Evolutionary conservation across 92 coral and sea anemone genomes (phyloP).

Genomic region (Zoanthus sociatus): DNA sequence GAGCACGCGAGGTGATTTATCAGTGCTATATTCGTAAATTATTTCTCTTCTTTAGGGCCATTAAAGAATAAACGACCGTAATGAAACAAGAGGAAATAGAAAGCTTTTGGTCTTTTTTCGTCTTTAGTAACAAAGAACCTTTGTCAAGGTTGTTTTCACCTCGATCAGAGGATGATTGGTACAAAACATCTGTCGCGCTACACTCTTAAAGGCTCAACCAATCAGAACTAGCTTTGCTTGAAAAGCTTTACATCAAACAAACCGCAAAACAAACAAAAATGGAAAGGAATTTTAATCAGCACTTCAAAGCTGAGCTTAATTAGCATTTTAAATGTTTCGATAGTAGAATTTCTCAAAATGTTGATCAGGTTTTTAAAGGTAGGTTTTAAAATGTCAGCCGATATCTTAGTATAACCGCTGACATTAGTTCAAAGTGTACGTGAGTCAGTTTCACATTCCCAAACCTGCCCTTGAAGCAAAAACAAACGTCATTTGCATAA

Average conservation of each 20-base stretch:
- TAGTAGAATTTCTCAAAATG: not conserved
- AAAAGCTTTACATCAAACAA: slow-evolving; percentile 52
- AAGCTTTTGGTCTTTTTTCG: slow-evolving; percentile 31
- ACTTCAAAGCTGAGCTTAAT: slow-evolving; percentile 38
- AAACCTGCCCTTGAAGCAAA: slow-evolving; percentile 41
- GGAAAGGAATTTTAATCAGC: slow-evolving; percentile 52
- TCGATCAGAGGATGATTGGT: slow-evolving; percentile 55
- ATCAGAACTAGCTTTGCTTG: slow-evolving; percentile 44
- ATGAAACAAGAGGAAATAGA: slow-evolving; percentile 41
- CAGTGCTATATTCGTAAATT: slow-evolving; percentile 16
- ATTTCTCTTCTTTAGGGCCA: slow-evolving; percentile 39
- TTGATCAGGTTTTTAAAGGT: not conserved
- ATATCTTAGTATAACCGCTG: not conserved
- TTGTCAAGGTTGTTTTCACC: slow-evolving; percentile 46
- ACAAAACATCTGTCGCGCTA: slow-evolving; percentile 70
- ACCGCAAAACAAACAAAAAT: slow-evolving; percentile 49
- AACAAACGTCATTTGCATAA: slow-evolving; percentile 68
- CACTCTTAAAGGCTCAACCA: slow-evolving; percentile 49
- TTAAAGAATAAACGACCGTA: slow-evolving; percentile 44
- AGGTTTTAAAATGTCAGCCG: slow-evolving; percentile 12
- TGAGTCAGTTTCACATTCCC: slow-evolving; percentile 17
- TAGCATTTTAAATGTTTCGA: slow-evolving; percentile 10
- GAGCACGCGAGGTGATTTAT: slow-evolving; percentile 32
- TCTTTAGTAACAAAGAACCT: slow-evolving; percentile 55
- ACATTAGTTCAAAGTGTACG: slow-evolving; percentile 8